Conservation (phyloP, 2,888 invertebrate genomes). For the Tuta absoluta region DNA sequence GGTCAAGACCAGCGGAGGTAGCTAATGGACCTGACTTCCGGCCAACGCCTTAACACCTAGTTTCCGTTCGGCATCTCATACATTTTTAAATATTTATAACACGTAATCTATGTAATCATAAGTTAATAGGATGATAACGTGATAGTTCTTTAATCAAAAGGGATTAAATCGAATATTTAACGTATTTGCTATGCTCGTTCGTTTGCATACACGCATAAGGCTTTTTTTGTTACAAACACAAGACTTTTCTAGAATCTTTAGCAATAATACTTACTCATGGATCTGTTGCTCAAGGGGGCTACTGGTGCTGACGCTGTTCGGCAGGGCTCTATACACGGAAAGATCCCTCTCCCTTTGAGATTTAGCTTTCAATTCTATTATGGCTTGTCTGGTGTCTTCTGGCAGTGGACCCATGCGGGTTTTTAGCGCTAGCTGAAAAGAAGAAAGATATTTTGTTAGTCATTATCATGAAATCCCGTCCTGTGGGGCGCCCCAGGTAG, state of each 20-base stretch:
- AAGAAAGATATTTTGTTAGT: not conserved
- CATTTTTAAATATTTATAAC: not conserved
- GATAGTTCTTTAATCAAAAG: not conserved
- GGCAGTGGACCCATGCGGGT: slow-evolving; percentile 58
- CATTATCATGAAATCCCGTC: too few relatives aligned
- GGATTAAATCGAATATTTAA: too few relatives aligned
- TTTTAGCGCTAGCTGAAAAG: slow-evolving; percentile 56
- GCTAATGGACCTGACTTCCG: not conserved
- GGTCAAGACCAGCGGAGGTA: not conserved
- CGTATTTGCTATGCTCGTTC: too few relatives aligned
- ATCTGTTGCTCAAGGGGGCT: slow-evolving; percentile 53
- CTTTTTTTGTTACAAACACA: not conserved
- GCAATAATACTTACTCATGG: slow-evolving; percentile 6
- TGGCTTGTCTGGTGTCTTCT: slow-evolving; percentile 43
- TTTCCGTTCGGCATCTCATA: not conserved
- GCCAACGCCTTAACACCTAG: not conserved
- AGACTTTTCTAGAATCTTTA: not conserved
- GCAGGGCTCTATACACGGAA: not conserved
- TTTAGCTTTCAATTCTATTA: not conserved
- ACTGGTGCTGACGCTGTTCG: not conserved
- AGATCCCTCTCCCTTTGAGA: not conserved
- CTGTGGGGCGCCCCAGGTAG: too few relatives aligned
- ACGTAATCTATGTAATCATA: not conserved
- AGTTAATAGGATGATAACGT: not conserved
- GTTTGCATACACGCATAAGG: too few relatives aligned